Conservation (phyloP, 2,888 invertebrate species). For the Philereme transversata region DNA sequence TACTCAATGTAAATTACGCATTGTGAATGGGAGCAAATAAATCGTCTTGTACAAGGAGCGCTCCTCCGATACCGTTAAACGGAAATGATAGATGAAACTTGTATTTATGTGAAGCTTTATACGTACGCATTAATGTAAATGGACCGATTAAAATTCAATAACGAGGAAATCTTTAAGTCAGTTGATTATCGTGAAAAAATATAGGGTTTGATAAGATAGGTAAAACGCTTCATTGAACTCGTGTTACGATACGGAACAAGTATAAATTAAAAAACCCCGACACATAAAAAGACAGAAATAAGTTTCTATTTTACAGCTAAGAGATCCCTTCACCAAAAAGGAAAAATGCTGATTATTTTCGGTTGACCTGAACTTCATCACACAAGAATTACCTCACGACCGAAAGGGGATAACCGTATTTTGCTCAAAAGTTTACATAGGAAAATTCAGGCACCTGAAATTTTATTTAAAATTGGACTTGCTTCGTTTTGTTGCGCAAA, state of each 20-base stretch:
- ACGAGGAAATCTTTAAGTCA: slow-evolving; percentile 26
- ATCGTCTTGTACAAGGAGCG: slow-evolving; percentile 43
- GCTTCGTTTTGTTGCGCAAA: too few relatives aligned
- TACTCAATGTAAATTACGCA: slow-evolving; percentile 47
- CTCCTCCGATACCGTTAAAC: slow-evolving; percentile 38
- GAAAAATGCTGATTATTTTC: too few relatives aligned
- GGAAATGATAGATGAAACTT: slow-evolving; percentile 33
- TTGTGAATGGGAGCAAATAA: slow-evolving; percentile 51
- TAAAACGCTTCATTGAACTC: slow-evolving; percentile 15
- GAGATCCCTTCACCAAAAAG: too few relatives aligned
- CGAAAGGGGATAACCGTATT: too few relatives aligned
- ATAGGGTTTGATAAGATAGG: slow-evolving; percentile 6
- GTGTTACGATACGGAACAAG: not conserved
- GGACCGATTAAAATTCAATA: slow-evolving; percentile 35
- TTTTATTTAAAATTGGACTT: too few relatives aligned
- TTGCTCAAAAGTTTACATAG: too few relatives aligned
- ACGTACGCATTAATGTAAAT: slow-evolving; percentile 35
- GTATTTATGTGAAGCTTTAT: slow-evolving; percentile 33
- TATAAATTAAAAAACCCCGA: too few relatives aligned
- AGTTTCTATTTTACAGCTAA: too few relatives aligned
- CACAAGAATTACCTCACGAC: too few relatives aligned
- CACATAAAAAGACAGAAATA: too few relatives aligned
- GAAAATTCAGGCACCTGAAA: too few relatives aligned
- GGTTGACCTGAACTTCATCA: too few relatives aligned
- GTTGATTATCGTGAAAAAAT: slow-evolving; percentile 24